phyloP scores from a whole-genome alignment of 2,797 vertebrate genomes.

The Natrix natrix region DNA sequence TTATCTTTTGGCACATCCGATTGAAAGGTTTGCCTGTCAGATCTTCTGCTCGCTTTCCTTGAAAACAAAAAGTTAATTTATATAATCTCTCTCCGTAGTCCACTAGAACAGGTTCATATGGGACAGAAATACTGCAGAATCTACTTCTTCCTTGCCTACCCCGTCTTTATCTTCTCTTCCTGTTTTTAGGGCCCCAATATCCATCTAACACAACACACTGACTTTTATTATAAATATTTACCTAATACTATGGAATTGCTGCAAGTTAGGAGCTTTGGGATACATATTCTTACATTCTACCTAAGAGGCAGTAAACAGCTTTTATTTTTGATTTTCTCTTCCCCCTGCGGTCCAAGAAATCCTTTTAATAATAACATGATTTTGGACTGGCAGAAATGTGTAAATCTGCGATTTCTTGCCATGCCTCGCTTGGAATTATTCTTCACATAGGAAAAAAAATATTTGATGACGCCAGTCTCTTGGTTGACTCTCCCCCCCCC shows the following conservation, averaged over 20 bases:
- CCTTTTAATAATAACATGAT: conserved; percentile 48
- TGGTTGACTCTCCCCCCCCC: accelerated
- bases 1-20: not conserved
- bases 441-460: conserved; percentile 11
- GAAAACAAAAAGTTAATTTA: conserved; percentile 16
- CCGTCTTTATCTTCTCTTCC: not conserved
- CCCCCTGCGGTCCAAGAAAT: accelerated
- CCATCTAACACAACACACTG: not conserved
- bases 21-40: not conserved
- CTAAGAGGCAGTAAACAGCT: not conserved
- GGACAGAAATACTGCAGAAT: not conserved
- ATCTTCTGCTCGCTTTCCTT: not conserved
- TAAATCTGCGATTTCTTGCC: conserved; percentile 52
- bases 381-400: conserved; percentile 58
- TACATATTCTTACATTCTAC: not conserved
- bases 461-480: not conserved
- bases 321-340: not conserved
- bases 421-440: conserved; percentile 59
- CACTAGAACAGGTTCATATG: not conserved
- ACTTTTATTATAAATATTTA: conserved; percentile 13
- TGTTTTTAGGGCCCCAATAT: not conserved
- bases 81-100: not conserved
- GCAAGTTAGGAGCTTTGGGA: not conserved
- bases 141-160: not conserved
- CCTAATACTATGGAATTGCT: not conserved